A percentile compares a stretch with the other conserved stretches of the same genome.
These are phyloP conservation scores for Aphrophora alni DNA, from an alignment of 2,888 invertebrate species.

Conservation along the genomic window DNA sequence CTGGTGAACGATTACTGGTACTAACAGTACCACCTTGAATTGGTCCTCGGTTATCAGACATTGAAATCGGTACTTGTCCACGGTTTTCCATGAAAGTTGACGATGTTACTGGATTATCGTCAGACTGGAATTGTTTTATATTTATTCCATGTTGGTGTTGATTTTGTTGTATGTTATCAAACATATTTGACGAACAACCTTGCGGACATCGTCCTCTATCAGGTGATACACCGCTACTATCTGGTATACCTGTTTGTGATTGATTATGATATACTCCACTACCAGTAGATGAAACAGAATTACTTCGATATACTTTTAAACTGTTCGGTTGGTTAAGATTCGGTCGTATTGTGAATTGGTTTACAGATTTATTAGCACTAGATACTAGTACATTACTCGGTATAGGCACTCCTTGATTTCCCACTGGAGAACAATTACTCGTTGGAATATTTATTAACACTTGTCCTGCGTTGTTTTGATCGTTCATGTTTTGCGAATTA, in stretches of 20 bases:
- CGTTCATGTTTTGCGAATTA: slow-evolving; percentile 21
- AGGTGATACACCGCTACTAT: slow-evolving; percentile 36
- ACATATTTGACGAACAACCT: slow-evolving; percentile 24
- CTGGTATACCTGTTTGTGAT: slow-evolving; percentile 33
- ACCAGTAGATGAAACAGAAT: slow-evolving; percentile 36
- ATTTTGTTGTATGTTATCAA: slow-evolving; percentile 33
- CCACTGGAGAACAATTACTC: slow-evolving; percentile 33
- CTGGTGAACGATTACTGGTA: slow-evolving; percentile 79
- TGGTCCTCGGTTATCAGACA: slow-evolving; percentile 70
- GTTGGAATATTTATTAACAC: slow-evolving; percentile 37
- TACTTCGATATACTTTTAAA: slow-evolving; percentile 36
- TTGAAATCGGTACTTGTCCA: slow-evolving; percentile 21
- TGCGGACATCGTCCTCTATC: slow-evolving; percentile 35
- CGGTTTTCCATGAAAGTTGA: slow-evolving; percentile 63
- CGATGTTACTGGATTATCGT: slow-evolving; percentile 68
- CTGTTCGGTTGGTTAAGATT: slow-evolving; percentile 6
- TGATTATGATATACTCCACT: slow-evolving; percentile 18
- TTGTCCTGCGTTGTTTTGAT: slow-evolving; percentile 33
- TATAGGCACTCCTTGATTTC: slow-evolving; percentile 56
- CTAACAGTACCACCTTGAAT: slow-evolving; percentile 86
- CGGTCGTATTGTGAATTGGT: not conserved
- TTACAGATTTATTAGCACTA: slow-evolving; percentile 19
- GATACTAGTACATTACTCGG: slow-evolving; percentile 55
- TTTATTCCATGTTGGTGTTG: not conserved
- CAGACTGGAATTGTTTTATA: slow-evolving; percentile 49